Evolutionary conservation across 2,113 vertebrate species (phyloP).

Genomic region (Solenodon paradoxus): DNA sequence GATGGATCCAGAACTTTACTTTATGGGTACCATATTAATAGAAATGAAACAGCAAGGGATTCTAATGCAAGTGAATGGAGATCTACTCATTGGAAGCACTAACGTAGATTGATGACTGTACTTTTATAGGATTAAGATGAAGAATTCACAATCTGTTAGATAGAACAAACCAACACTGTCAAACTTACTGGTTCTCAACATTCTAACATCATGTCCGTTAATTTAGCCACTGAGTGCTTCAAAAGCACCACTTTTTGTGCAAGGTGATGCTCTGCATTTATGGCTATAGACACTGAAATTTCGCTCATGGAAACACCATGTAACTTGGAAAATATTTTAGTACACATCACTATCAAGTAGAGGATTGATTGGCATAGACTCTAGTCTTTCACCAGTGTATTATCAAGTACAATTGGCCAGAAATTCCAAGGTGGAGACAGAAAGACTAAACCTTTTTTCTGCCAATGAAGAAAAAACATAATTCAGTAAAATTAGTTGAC

Average conservation of each 20-base stretch:
- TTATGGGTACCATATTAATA: background rate
- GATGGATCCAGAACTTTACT: background rate
- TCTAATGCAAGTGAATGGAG: background rate
- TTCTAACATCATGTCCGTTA: background rate
- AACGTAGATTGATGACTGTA: background rate
- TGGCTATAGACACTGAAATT: background rate
- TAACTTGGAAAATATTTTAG: background rate
- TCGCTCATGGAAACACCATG: background rate
- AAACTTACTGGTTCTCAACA: background rate
- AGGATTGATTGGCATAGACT: background rate
- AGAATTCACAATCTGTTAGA: background rate
- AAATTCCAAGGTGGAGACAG: background rate
- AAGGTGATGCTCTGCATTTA: background rate
- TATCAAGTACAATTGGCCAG: background rate
- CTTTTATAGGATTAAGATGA: background rate
- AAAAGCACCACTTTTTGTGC: background rate
- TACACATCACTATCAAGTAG: background rate
- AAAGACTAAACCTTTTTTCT: background rate
- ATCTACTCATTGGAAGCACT: background rate
- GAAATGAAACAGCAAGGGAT: background rate
- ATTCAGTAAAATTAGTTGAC: background rate
- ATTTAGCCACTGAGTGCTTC: background rate
- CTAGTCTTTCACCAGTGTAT: background rate
- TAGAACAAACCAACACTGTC: background rate
- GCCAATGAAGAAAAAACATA: background rate